Evolutionary conservation across 2,113 vertebrate species (phyloP).

Genomic region (Channa maculata): DNA sequence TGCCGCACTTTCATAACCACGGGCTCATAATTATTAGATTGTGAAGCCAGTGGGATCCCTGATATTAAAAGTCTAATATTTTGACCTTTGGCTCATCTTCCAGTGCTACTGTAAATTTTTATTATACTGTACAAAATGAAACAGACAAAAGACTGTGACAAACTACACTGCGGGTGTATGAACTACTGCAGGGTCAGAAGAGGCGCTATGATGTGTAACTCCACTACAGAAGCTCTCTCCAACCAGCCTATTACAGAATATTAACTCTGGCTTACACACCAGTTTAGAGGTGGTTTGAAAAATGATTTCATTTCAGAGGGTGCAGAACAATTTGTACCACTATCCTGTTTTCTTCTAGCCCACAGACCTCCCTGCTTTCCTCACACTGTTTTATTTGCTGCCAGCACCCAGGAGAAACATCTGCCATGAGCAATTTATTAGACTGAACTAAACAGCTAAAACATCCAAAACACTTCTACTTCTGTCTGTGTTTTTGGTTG

Average conservation of each 20-base stretch:
- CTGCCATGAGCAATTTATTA: slow-evolving; percentile 38
- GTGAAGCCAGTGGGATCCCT: neutral
- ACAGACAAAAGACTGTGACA: slow-evolving; percentile 1
- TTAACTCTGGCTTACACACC: slow-evolving; percentile 40
- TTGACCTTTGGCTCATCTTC: neutral
- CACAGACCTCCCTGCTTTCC: neutral
- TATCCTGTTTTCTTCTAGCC: slow-evolving; percentile 27
- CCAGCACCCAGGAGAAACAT: slow-evolving; percentile 31
- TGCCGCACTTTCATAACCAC: neutral
- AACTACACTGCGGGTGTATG: neutral
- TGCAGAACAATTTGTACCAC: slow-evolving; percentile 38
- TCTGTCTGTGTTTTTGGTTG: neutral
- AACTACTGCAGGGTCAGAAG: slow-evolving; percentile 7
- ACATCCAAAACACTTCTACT: neutral
- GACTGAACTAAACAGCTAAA: slow-evolving; percentile 14
- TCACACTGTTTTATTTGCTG: slow-evolving; percentile 26
- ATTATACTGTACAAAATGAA: neutral
- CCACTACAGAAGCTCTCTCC: neutral
- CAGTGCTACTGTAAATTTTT: neutral
- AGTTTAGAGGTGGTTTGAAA: slow-evolving; percentile 45
- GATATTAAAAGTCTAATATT: neutral
- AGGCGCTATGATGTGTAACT: slow-evolving; percentile 23
- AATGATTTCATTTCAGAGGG: slow-evolving; percentile 41
- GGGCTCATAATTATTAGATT: neutral
- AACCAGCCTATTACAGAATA: slow-evolving; percentile 27